These are phyloP conservation scores for Drosophila pachea DNA, from an alignment of 1,140 invertebrate species.

Conservation along the genomic window DNA sequence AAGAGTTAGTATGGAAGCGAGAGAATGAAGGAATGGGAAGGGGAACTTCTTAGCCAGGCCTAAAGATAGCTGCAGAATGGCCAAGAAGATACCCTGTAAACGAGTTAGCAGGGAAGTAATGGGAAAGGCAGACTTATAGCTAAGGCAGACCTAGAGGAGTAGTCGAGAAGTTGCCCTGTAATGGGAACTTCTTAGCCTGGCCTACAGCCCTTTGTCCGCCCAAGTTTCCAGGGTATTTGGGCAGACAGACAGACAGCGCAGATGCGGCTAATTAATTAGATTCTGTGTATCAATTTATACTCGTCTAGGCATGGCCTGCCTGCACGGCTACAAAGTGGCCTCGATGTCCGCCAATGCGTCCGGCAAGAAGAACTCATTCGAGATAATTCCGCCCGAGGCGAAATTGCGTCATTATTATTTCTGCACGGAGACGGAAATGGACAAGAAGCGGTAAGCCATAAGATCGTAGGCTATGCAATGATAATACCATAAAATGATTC, in stretches of 20 bases:
- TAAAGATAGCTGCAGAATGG: too few relatives aligned
- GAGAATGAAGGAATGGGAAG: too few relatives aligned
- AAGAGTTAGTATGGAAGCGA: too few relatives aligned
- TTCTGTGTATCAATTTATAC: constrained; percentile 27
- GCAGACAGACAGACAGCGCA: constrained; percentile 16
- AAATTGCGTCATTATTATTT: constrained; percentile 94
- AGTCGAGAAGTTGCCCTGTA: too few relatives aligned
- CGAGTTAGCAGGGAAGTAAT: too few relatives aligned
- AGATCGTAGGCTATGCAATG: background rate
- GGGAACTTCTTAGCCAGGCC: too few relatives aligned
- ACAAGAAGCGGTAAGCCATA: constrained; percentile 90
- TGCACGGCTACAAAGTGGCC: constrained; percentile 96
- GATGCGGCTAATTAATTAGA: constrained; percentile 53
- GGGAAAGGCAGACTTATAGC: too few relatives aligned
- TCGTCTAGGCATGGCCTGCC: constrained; percentile 87
- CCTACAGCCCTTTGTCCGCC: background rate
- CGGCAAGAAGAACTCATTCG: constrained; percentile 93
- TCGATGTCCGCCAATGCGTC: constrained; percentile 85
- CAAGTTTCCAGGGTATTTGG: background rate
- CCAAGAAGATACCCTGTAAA: too few relatives aligned
- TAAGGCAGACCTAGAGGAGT: too few relatives aligned
- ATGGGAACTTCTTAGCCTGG: too few relatives aligned
- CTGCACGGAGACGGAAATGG: constrained; percentile 95
- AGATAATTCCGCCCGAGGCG: constrained; percentile 91
- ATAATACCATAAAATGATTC: constrained; percentile 53